Evolutionary conservation across 2,797 vertebrate genomes (phyloP), one percentile per base, ranked within the genome.

Genomic region (Rhinella marina): DNA sequence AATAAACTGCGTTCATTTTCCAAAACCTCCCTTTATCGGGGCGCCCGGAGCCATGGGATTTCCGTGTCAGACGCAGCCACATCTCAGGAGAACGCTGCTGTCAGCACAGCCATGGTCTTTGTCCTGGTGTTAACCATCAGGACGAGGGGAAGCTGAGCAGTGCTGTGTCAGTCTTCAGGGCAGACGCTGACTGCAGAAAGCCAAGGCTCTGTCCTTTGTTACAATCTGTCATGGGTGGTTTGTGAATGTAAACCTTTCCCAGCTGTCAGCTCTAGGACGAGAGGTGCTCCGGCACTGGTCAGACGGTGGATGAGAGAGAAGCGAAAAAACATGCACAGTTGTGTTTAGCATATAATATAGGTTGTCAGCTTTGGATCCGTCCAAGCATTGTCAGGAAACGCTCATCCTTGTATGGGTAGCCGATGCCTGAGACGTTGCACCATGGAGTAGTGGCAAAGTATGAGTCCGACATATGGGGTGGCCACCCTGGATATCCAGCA

Each of bases 141-240:
- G 48, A 29, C 10, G 0, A 23, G 41, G 72, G 72, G 12, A 75
- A 14, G 72, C 72, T 54, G 73, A 52, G n/a, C 75, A 54, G 75
- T 25, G 48, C 75, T 54, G 73, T 52, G 70, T 73, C 72, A 50
- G 72, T 75, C 72, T 50, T n/a, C 72, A 14, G 70, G 10, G 70
- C 70, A 73, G 29, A 73, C 70, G 70, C 72, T 75, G 72, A 75
- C 50, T 32, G 73, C 73, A 54, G 75, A 54, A 54, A 52, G 75
- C 50, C 75, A 54, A 50, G 75, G 50, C 50, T 77, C 75, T 77
- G 75, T 77, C 50, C 75, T 77, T 77, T 77, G 75, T 77, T 77
- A 54, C 75, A 77, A 77, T 52, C 48, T 77, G 75, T 77, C 75
- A 77, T 41, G 1, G 73, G 17, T 76, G 41, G 10, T 50, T 50